Evolutionary conservation across 2,888 invertebrate genomes (phyloP), one percentile per base, ranked within the genome.

Genomic region (Plemyria rubiginata): DNA sequence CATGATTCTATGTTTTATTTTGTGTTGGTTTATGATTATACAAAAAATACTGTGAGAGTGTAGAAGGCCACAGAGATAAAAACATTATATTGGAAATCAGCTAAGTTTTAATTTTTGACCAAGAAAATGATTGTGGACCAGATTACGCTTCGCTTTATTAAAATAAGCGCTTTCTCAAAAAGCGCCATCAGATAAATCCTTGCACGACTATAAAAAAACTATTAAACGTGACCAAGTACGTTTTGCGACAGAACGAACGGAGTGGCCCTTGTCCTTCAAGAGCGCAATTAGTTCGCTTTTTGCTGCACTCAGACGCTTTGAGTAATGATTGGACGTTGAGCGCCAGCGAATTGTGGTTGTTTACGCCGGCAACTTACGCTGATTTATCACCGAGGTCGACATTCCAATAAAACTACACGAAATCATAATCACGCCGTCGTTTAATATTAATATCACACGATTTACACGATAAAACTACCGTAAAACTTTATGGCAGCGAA

Each of bases 241-340:
- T 85, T 86, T 65, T 84, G 84, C 82, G 84, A 88, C 86, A 84
- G 86, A 82, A 78, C 73, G 77, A 77, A 72, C 73, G 73, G 81
- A 88, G 85, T 85, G 85, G 84, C 85, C 86, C 88, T 88, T 87
- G 90, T 90, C 88, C 87, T 88, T 90, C 86, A 86, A 88, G 87
- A 84, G 82, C 81, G 88, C 90, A 90, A 91, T 92, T 92, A 92
- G 92, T 85, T 75, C 79, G 81, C 84, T 91, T 91, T 92, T 91
- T 91, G 88, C 84, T 86, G 86, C 86, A 87, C 82, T 86, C 77
- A 76, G 83, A 81, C 89, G 82, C 87, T 86, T 86, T 90, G 86
- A 90, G 85, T 90, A 89, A 90, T 90, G 88, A 90, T 88, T 88
- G 83, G 82, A 85, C 77, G 80, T 71, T 73, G 75, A 78, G 72